Evolutionary conservation across 1,140 invertebrate species (phyloP).

Genomic region (Odontomachus brunneus): DNA sequence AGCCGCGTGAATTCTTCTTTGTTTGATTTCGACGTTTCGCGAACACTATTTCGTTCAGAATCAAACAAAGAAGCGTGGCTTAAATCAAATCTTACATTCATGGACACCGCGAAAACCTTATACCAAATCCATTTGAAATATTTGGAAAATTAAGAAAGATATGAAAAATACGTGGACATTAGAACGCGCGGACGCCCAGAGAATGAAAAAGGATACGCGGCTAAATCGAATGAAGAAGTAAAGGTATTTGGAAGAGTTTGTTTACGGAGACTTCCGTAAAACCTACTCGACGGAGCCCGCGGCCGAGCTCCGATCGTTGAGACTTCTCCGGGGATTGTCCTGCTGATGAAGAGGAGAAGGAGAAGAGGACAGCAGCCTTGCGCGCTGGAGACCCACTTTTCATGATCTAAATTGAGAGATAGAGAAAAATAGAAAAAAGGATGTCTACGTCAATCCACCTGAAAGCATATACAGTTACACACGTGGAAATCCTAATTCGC

Average conservation of each 20-base stretch:
- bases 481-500: constrained; percentile 10
- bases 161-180: too few species aligned
- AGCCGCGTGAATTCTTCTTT: too few species aligned
- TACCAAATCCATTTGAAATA: too few species aligned
- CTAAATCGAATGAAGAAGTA: constrained; percentile 37
- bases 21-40: too few species aligned
- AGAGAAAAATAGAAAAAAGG: background rate
- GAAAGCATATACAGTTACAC: background rate
- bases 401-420: constrained; percentile 45
- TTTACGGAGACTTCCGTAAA: constrained; percentile 47
- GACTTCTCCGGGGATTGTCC: constrained; percentile 54
- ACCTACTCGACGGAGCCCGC: constrained; percentile 24
- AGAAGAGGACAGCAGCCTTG: background rate
- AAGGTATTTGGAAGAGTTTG: constrained; percentile 11
- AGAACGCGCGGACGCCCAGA: background rate
- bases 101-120: too few species aligned
- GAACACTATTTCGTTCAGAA: too few species aligned
- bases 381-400: constrained; percentile 53
- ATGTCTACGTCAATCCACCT: constrained; percentile 16
- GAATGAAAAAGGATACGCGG: constrained; percentile 5
- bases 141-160: too few species aligned
- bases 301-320: constrained; percentile 28
- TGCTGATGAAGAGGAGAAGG: constrained; percentile 54
- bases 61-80: too few species aligned
- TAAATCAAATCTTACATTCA: too few species aligned